Evolutionary conservation across 1,140 invertebrate genomes (phyloP).

Genomic region (Drosophila punjabiensis): DNA sequence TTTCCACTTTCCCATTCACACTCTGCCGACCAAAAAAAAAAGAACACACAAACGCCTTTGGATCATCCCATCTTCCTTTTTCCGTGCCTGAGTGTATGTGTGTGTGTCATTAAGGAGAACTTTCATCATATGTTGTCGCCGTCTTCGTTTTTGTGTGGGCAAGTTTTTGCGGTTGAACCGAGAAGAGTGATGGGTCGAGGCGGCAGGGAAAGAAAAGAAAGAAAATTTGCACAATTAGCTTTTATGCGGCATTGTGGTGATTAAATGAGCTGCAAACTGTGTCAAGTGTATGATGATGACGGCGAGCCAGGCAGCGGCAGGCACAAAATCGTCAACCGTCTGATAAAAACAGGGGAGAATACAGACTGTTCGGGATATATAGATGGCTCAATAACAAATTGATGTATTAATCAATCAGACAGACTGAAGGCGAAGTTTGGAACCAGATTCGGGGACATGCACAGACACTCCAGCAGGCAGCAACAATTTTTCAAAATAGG

Average conservation of each 20-base stretch:
- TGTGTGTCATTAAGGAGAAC: slow-evolving; percentile 57
- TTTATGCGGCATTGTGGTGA: slow-evolving; percentile 78
- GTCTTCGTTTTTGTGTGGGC: slow-evolving; percentile 39
- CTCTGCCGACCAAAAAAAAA: not conserved
- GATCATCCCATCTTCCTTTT: slow-evolving; percentile 12
- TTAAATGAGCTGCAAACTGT: slow-evolving; percentile 82
- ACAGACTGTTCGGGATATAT: slow-evolving; percentile 29
- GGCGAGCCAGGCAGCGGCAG: slow-evolving; percentile 3
- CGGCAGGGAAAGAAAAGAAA: slow-evolving; percentile 28
- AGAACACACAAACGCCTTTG: slow-evolving; percentile 28
- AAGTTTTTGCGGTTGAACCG: slow-evolving; percentile 46
- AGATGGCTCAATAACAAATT: slow-evolving; percentile 80
- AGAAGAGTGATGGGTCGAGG: slow-evolving; percentile 9
- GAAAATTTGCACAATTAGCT: slow-evolving; percentile 81
- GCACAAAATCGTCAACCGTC: slow-evolving; percentile 9
- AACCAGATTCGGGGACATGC: slow-evolving; percentile 29
- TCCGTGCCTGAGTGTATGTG: not conserved
- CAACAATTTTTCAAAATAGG: slow-evolving; percentile 67
- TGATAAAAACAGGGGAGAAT: slow-evolving; percentile 7
- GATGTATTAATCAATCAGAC: slow-evolving; percentile 82
- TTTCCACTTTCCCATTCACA: slow-evolving; percentile 25
- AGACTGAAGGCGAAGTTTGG: slow-evolving; percentile 34
- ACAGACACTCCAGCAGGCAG: slow-evolving; percentile 27
- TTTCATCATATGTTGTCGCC: slow-evolving; percentile 60
- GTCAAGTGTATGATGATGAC: slow-evolving; percentile 67